Evolutionary conservation across 2,797 vertebrate species (phyloP).

Genomic region (Rallus crepitans): DNA sequence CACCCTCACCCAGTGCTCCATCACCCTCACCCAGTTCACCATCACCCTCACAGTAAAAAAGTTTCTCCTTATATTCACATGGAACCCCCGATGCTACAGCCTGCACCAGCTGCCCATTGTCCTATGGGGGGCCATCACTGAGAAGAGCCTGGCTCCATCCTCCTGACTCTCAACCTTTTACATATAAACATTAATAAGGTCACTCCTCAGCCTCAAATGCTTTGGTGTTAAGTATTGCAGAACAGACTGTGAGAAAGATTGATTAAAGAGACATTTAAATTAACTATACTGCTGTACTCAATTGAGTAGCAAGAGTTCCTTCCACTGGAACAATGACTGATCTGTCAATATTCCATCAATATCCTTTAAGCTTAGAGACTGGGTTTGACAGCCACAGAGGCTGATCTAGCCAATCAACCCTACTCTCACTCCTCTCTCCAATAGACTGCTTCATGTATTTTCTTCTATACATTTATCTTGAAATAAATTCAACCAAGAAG

Average conservation of each 20-base stretch:
- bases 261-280: background rate
- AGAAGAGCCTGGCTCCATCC: no score
- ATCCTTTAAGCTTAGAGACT: background rate
- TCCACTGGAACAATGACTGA: background rate
- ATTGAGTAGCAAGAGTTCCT: background rate
- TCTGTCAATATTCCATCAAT: background rate
- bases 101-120: no score
- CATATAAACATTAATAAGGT: no score
- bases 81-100: no score
- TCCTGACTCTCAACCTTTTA: no score
- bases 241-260: background rate
- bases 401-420: background rate
- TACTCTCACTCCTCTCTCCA: rapidly evolving
- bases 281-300: background rate
- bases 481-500: background rate
- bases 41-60: no score
- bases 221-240: background rate
- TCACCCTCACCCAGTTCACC: no score
- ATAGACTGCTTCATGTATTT: background rate
- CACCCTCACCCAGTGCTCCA: no score
- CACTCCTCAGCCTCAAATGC: background rate
- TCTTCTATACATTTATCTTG: background rate
- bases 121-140: no score
- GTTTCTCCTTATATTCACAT: no score
- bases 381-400: background rate